A percentile compares a stretch with the other conserved stretches of the same genome.
Conservation (phyloP, 2,888 invertebrate species). For the Erebia epiphron region DNA sequence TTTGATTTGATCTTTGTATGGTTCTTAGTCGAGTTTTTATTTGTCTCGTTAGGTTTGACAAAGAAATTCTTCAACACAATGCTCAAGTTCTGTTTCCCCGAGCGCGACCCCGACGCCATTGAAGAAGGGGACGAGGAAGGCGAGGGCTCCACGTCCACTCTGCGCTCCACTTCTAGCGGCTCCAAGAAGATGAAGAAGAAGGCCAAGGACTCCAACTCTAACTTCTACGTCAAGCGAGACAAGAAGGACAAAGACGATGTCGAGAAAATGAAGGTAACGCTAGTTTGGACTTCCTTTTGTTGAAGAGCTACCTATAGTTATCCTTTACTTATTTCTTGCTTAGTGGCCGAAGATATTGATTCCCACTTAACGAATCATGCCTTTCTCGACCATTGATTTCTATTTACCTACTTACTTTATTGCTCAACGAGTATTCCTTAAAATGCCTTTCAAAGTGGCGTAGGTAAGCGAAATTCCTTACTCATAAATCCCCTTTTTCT, state of each 20-base stretch:
- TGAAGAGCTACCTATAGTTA: no score
- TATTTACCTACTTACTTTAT: no score
- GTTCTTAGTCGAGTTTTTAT: neutral
- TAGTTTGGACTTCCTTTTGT: neutral
- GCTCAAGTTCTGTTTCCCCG: conserved; percentile 98
- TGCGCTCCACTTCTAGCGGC: conserved; percentile 65
- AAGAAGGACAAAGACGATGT: conserved; percentile 95
- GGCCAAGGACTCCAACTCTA: conserved; percentile 90
- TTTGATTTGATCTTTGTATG: no score
- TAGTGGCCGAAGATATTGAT: neutral
- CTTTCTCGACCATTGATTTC: no score
- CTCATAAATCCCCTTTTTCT: no score
- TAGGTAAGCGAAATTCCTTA: no score
- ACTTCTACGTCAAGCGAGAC: conserved; percentile 94
- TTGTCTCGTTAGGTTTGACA: conserved; percentile 85
- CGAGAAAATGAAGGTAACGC: conserved; percentile 94
- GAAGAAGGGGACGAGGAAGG: conserved; percentile 86
- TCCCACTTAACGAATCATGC: neutral
- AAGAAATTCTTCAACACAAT: conserved; percentile 98
- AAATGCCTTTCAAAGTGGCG: no score
- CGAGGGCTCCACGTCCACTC: conserved; percentile 62
- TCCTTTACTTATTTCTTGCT: neutral
- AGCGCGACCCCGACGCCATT: conserved; percentile 93
- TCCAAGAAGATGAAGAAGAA: conserved; percentile 81
- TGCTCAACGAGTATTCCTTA: no score